Evolutionary conservation across 1,140 invertebrate genomes (phyloP), one percentile per base, ranked within the genome.

Genomic region (Brachionus sp.): DNA sequence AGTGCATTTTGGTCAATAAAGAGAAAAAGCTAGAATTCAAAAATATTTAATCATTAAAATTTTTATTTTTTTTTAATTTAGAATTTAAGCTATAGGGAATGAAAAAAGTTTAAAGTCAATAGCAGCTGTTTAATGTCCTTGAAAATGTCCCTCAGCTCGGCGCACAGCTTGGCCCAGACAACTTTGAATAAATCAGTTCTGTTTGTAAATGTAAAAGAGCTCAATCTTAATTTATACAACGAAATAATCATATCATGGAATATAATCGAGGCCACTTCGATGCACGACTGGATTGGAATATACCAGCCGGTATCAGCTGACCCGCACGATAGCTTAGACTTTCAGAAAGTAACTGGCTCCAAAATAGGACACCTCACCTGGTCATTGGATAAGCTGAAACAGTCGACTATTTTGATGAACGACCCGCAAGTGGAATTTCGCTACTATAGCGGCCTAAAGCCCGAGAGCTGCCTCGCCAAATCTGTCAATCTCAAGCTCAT

Each of bases 211-310:
- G 77, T 80, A 7, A 80, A 80, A 66, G 77, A 80, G 33, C 46
- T 80, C 19, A 80, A 80, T 16, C n/a, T 80, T 19, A 64, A 35
- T 16, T 37, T 80, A n/a, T 80, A 80, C 33, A 62, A n/a, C 29
- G 77, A 80, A 62, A 80, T 80, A 80, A 80, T 80, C 6, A 66
- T 80, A 37, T 80, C 77, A 39, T 80, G 77, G 77, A 80, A 80
- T 50, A 66, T 80, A 62, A 39, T 80, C 16, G 77, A 80, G 10
- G 0, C 50, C 25, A 80, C 77, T 12, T 42, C 35, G 6, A 80
- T 44, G 35, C 16, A 66, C 33, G 77, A 80, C 57, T 80, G 77
- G 77, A 57, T 80, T 33, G 77, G 46, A 23, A 62, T 66, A 9
- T 80, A 64, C n/a, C 37, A 39, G 13, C 35, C 50, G n/a, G n/a